These are phyloP conservation scores for Drosophila atroscutellata DNA, from an alignment of 2,888 invertebrate genomes.

Conservation along the genomic window DNA sequence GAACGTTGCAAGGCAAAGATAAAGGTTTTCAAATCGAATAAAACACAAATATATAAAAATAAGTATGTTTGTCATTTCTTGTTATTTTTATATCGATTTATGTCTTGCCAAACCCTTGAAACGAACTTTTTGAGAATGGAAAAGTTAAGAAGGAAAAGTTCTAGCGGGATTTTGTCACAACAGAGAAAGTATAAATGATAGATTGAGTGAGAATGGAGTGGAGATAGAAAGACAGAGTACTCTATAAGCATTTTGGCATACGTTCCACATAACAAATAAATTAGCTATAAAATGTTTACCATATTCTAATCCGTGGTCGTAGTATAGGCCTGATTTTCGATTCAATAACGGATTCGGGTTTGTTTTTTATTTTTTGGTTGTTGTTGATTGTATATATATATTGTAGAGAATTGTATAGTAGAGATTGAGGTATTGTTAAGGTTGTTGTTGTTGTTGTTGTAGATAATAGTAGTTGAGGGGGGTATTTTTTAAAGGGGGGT, in stretches of 20 bases:
- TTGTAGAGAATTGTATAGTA: slow-evolving; percentile 33
- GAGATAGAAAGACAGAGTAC: slow-evolving; percentile 12
- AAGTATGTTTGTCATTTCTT: not conserved
- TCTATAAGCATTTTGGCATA: slow-evolving; percentile 55
- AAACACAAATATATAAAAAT: not conserved
- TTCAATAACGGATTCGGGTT: slow-evolving; percentile 39
- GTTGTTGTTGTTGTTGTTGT: slow-evolving; percentile 40
- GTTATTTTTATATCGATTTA: not conserved
- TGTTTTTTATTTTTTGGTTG: slow-evolving; percentile 40
- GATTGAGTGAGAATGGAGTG: slow-evolving; percentile 1
- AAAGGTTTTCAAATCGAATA: slow-evolving; percentile 7
- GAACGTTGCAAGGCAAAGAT: slow-evolving; percentile 23
- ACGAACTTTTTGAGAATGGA: not conserved
- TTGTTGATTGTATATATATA: slow-evolving; percentile 33
- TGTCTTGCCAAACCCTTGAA: slow-evolving; percentile 14
- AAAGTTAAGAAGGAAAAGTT: not conserved
- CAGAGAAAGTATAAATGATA: not conserved
- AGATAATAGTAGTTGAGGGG: slow-evolving; percentile 27
- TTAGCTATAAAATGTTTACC: slow-evolving; percentile 88
- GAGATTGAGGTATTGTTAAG: slow-evolving; percentile 29
- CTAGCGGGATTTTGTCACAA: slow-evolving; percentile 13
- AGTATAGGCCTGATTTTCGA: slow-evolving; percentile 89
- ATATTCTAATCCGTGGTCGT: slow-evolving; percentile 96
- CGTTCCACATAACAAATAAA: slow-evolving; percentile 72
- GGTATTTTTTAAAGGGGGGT: not conserved